Evolutionary conservation across 2,888 invertebrate genomes (phyloP).

Genomic region (Argyresthia goedartella): DNA sequence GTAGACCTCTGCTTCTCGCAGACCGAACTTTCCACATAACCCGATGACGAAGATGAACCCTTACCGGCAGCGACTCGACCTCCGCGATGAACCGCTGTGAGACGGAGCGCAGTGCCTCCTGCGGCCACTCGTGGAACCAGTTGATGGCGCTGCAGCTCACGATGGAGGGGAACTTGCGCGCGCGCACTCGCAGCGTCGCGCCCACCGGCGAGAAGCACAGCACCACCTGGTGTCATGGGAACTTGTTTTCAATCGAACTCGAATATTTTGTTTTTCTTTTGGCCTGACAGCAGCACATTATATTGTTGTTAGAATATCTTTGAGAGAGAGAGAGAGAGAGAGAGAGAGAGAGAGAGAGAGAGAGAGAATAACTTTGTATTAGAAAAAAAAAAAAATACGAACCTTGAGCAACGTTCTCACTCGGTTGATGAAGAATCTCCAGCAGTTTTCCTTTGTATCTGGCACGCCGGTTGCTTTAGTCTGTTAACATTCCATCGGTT

Average conservation of each 20-base stretch:
- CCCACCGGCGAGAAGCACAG: slow-evolving; percentile 97
- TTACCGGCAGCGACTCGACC: slow-evolving; percentile 80
- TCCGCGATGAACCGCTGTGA: slow-evolving; percentile 85
- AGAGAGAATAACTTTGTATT: no score
- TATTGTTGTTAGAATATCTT: no score
- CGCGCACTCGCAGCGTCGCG: slow-evolving; percentile 85
- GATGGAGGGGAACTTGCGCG: slow-evolving; percentile 93
- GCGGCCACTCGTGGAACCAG: slow-evolving; percentile 98
- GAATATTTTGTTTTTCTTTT: no score
- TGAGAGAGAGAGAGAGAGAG: no score
- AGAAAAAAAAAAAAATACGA: background rate
- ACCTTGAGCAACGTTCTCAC: slow-evolving; percentile 82
- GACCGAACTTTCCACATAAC: background rate
- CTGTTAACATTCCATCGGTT: slow-evolving; percentile 26
- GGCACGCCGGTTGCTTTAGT: slow-evolving; percentile 85
- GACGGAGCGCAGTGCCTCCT: slow-evolving; percentile 90
- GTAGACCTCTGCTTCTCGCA: no score
- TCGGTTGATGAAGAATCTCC: slow-evolving; percentile 94
- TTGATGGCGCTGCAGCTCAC: slow-evolving; percentile 94
- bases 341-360: no score
- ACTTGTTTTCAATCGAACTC: no score
- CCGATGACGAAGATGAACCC: slow-evolving; percentile 7
- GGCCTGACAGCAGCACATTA: no score
- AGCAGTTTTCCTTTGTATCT: slow-evolving; percentile 93
- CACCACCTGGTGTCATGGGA: slow-evolving; percentile 65